These are phyloP conservation scores for Bradypodion pumilum DNA, from an alignment of 2,797 vertebrate species.

Conservation along the genomic window DNA sequence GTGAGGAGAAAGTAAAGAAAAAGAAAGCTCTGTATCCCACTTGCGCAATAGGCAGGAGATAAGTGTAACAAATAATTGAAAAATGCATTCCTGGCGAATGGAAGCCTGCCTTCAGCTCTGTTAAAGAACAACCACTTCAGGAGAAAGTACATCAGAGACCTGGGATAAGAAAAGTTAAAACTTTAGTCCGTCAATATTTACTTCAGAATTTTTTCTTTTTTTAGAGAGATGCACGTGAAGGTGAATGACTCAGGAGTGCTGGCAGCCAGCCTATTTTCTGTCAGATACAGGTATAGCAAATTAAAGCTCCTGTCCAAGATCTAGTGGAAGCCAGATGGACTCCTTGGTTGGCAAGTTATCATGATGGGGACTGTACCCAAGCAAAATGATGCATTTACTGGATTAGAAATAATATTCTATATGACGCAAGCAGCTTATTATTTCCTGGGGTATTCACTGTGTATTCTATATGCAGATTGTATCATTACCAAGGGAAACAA, in stretches of 20 bases:
- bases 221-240: not conserved
- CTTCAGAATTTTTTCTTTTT: not conserved
- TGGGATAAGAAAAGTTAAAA: not conserved
- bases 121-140: not conserved
- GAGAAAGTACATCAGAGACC: not conserved
- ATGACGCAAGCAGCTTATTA: slow-evolving; percentile 7
- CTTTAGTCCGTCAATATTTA: not conserved
- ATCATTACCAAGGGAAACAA: not conserved
- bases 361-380: slow-evolving; percentile 31
- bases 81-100: too few species aligned
- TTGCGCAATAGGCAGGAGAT: too few species aligned
- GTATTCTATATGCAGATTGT: not conserved
- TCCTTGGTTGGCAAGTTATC: slow-evolving; percentile 24
- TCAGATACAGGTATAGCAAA: not conserved
- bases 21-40: too few species aligned
- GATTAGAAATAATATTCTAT: slow-evolving; percentile 30
- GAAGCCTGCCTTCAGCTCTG: not conserved
- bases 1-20: too few species aligned
- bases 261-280: slow-evolving; percentile 9
- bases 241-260: slow-evolving; percentile 1
- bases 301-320: slow-evolving; percentile 20
- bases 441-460: not conserved
- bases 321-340: not conserved
- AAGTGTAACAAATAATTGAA: too few species aligned
- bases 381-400: slow-evolving; percentile 15